Evolutionary conservation across 1,140 invertebrate species (phyloP), one percentile per base, ranked within the genome.

Genomic region (Manduca sexta): DNA sequence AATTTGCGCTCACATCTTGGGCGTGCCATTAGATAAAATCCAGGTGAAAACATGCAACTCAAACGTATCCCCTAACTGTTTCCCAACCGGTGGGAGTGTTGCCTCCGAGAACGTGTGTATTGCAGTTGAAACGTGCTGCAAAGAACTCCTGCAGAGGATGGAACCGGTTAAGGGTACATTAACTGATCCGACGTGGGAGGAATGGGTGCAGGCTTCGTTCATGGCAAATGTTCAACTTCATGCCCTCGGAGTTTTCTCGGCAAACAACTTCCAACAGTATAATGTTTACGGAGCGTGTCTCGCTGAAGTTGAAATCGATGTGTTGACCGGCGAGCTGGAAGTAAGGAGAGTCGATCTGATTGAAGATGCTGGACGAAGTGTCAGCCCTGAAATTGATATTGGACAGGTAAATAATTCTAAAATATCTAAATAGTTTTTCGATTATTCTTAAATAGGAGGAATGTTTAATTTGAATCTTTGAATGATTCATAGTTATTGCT

Each of bases 321-420:
- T 93, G 11, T 74, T 94, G 11, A 94, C 93, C 2, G 93, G 93
- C 34, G 89, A 93, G 63, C 86, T 88, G 52, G 60, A 90, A 50
- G 75, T 93, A 11, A 76, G 74, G 2, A 86, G 93, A 55, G 91
- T 93, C 0, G 93, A 95, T 80, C 67, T 95, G 40, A 58, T 93
- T 11, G 91, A 94, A 80, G 94, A 95, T 76, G 87, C 88, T n/a
- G 93, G 93, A 0, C 81, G 88, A 26, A 93, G 92, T 80, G 59
- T 94, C 33, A 95, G 88, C 76, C 94, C 93, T 0, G 78, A 89
- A 56, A 84, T 95, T 31, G 95, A 97, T 77, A 82, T 97, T 35
- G 95, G 95, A 18, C 95, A 97, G 82, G 75, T 90, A 55, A 70
- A 37, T 45, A 12, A 1, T 6, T 35, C n/a, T 14, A 10, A 2